Conservation (phyloP, 1,140 invertebrate genomes). For the Macrosteles quadrilineatus region DNA sequence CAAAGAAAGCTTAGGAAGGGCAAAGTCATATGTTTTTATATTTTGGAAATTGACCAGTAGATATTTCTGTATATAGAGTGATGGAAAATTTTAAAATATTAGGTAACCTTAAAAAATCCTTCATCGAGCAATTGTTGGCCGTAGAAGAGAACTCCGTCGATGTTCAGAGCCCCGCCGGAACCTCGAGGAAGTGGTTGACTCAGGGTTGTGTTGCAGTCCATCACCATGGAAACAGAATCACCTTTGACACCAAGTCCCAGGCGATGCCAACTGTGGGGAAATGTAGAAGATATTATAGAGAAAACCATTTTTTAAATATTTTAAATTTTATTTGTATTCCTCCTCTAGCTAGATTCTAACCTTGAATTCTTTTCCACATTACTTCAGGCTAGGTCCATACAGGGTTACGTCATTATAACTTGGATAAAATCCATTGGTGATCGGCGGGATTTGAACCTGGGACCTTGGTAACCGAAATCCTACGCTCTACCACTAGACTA, state of each 20-base stretch:
- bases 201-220: conserved; percentile 65
- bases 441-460: too few species aligned
- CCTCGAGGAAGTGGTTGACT: conserved; percentile 61
- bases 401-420: too few species aligned
- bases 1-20: too few species aligned
- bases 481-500: too few species aligned
- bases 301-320: not conserved
- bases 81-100: too few species aligned
- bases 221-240: conserved; percentile 68
- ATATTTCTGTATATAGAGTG: too few species aligned
- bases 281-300: conserved; percentile 35
- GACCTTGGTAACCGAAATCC: too few species aligned
- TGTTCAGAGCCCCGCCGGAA: conserved; percentile 59
- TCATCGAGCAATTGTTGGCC: conserved; percentile 70
- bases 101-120: conserved; percentile 26
- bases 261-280: conserved; percentile 68
- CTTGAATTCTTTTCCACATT: not conserved
- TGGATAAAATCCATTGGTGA: too few species aligned
- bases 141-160: conserved; percentile 69
- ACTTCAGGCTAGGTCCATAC: too few species aligned
- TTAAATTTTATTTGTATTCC: not conserved
- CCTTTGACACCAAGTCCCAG: conserved; percentile 77
- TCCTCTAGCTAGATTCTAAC: not conserved
- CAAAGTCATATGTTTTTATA: too few species aligned
- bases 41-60: too few species aligned